Base-by-base conservation (phyloP, 1,140 invertebrate genomes). In the Bombus superbus region DNA sequence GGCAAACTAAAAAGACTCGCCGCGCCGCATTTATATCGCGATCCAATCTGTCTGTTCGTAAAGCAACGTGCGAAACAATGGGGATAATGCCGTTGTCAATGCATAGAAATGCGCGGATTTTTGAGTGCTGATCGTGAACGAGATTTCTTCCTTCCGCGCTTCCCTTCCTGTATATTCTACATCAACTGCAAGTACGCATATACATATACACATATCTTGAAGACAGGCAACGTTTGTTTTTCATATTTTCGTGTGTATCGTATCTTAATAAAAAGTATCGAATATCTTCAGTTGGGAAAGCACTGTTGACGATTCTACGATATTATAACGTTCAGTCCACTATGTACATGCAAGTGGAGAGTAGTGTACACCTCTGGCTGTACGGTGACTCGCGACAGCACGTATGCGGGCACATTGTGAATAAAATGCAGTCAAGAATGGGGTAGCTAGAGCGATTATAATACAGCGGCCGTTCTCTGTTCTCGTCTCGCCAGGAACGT, bases 1-100 rank as follows among this genome's bases (percentile, higher is more conserved):
- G 62, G 57, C 77, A 28, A 75, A 83, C 73, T 57, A 73, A 72
- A 72, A 87, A 38, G 83, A 82, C 87, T 74, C n/a, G 47, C 22
- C 64, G 38, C 42, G 69, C 38, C 78, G 86, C 86, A 83, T 81
- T 89, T 91, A 89, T 80, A 90, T 89, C 87, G 85, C 74, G 86
- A 71, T 76, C 78, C 81, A 78, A 91, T 92, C 88, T 87, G 88
- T 91, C 91, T 91, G 89, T 83, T 86, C 76, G 74, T 40, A 32
- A 28, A 73, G 74, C 42, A 85, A 88, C 76, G 83, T 0, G 71
- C 32, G 78, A 75, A 88, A 86, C 83, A 91, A 90, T 80, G 64
- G 87, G 66, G 72, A 53, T 74, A 85, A 66, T 53, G 38, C 22
- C 42, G 35, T 57, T 59, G 64, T 47, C 78, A 4, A 47, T 79